These are phyloP conservation scores for Chaenodraco wilsoni DNA, from an alignment of 2,797 vertebrate species.

Conservation along the genomic window DNA sequence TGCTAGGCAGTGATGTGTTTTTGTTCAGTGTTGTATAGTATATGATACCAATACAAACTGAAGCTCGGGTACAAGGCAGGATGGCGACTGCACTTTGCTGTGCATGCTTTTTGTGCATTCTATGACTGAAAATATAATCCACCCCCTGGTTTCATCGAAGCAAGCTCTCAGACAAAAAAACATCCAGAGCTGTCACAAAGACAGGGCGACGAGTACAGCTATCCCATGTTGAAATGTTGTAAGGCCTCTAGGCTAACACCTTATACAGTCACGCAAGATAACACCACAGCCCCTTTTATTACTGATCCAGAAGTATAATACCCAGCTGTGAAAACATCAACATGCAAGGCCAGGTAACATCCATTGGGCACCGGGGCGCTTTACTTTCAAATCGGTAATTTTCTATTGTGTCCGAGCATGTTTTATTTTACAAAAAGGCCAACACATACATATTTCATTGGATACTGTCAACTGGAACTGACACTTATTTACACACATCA, in stretches of 20 bases:
- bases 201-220: constrained; percentile 10
- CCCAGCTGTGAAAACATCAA: constrained; percentile 52
- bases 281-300: constrained; percentile 14
- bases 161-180: constrained; percentile 27
- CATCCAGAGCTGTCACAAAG: constrained; percentile 11
- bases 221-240: constrained; percentile 39
- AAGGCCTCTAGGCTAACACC: constrained; percentile 66
- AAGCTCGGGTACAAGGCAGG: constrained; percentile 61
- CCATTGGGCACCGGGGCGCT: constrained; percentile 36
- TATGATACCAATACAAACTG: constrained; percentile 56
- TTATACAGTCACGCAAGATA: constrained; percentile 28
- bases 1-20: constrained; percentile 62
- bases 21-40: constrained; percentile 53
- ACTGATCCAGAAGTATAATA: constrained; percentile 37
- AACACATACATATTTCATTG: constrained; percentile 54
- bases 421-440: constrained; percentile 63
- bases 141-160: constrained; percentile 12
- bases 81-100: constrained; percentile 57
- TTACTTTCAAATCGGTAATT: constrained; percentile 17
- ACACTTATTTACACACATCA: constrained; percentile 62
- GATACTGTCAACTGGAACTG: constrained; percentile 48
- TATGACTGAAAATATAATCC: constrained; percentile 52
- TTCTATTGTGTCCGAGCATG: constrained; percentile 36
- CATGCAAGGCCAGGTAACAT: constrained; percentile 58
- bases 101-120: constrained; percentile 67